Conservation (phyloP, 2,113 vertebrate species). For the Nyctibius bracteatus region DNA sequence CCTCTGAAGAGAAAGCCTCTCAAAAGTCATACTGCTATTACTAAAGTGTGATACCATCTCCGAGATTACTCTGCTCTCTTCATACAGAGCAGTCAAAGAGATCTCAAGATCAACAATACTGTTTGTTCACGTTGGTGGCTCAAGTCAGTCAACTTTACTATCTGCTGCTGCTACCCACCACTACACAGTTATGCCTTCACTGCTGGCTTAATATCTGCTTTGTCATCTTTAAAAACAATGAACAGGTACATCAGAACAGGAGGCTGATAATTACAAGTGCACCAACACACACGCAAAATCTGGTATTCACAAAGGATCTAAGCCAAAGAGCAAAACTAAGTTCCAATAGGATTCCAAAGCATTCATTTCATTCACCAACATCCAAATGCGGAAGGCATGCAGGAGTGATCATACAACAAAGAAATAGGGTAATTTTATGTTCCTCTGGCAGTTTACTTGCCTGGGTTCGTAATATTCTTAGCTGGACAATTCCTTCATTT, state of each 20-base stretch:
- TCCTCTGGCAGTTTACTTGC: slow-evolving; percentile 63
- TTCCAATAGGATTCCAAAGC: not conserved
- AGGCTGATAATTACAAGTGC: not conserved
- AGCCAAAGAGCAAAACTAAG: not conserved
- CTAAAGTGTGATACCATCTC: not conserved
- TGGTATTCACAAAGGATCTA: not conserved
- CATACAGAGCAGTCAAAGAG: not conserved
- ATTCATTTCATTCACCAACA: not conserved
- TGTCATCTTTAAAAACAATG: not conserved
- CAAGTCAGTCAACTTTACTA: not conserved
- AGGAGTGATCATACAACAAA: not conserved
- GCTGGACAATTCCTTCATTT: slow-evolving; percentile 98
- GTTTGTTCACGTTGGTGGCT: not conserved
- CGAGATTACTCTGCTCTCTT: not conserved
- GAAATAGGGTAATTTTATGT: not conserved
- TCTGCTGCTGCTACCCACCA: not conserved
- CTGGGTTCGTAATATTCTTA: slow-evolving; percentile 98
- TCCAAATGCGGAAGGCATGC: not conserved
- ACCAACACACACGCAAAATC: not conserved
- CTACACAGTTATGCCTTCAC: not conserved
- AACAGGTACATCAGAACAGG: not conserved
- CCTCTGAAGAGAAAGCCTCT: not conserved
- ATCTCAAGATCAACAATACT: not conserved
- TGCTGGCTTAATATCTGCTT: not conserved
- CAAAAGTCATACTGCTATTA: not conserved